phyloP scores from a whole-genome alignment of 2,888 invertebrate species.

The Synanthedon vespiformis region DNA sequence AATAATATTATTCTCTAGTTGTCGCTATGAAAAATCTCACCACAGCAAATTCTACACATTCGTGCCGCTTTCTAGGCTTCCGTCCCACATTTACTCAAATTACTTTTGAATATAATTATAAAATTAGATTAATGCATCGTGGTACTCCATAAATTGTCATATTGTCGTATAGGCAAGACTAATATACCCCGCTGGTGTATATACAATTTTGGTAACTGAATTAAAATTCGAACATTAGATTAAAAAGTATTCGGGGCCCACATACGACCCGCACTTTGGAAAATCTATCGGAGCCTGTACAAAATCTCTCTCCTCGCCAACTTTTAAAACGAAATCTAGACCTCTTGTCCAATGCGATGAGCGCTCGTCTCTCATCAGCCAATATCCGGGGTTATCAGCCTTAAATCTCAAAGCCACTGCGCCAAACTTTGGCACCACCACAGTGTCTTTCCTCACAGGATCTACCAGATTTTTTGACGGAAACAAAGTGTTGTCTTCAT shows the following conservation, averaged over 20 bases:
- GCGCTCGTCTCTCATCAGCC: conserved; percentile 84
- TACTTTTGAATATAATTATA: too few species aligned
- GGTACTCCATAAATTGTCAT: too few species aligned
- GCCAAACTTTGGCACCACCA: conserved; percentile 78
- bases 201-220: too few species aligned
- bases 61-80: too few species aligned
- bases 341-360: conserved; percentile 81
- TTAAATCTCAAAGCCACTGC: conserved; percentile 78
- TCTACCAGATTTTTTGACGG: conserved; percentile 65
- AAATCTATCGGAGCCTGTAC: conserved; percentile 77
- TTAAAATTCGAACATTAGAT: conserved; percentile 33
- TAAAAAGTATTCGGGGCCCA: conserved; percentile 81
- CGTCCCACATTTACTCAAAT: too few species aligned
- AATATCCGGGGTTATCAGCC: conserved; percentile 84
- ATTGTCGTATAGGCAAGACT: too few species aligned
- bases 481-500: conserved; percentile 68
- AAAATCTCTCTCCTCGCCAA: conserved; percentile 76
- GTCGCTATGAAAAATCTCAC: too few species aligned
- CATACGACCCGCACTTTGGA: conserved; percentile 82
- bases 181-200: too few species aligned
- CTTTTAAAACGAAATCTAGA: conserved; percentile 79
- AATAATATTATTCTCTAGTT: too few species aligned
- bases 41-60: too few species aligned
- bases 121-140: too few species aligned
- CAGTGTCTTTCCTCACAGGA: conserved; percentile 79